phyloP scores from a whole-genome alignment of 2,797 vertebrate genomes.

The Scomberomorus guttatus region DNA sequence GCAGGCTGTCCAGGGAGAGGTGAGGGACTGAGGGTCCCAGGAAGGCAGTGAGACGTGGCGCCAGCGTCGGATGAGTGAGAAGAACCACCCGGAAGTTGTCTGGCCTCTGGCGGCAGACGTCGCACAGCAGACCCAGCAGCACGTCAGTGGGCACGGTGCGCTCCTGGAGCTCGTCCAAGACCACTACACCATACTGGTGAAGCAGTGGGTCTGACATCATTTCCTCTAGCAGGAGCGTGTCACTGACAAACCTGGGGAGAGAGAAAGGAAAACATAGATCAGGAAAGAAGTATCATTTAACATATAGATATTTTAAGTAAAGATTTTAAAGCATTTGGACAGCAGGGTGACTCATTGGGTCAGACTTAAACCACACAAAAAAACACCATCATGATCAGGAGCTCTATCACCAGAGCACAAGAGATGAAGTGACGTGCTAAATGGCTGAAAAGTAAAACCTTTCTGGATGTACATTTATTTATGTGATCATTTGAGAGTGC shows the following conservation, averaged over 20 bases:
- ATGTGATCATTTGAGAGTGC: background rate
- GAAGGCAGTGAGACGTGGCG: slow-evolving; percentile 86
- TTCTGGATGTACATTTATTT: background rate
- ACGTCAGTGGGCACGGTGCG: slow-evolving; percentile 92
- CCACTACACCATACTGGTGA: slow-evolving; percentile 88
- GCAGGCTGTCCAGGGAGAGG: slow-evolving; percentile 77
- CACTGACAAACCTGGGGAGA: slow-evolving; percentile 90
- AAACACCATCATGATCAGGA: background rate
- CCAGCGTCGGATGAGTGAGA: slow-evolving; percentile 85
- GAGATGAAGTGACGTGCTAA: background rate
- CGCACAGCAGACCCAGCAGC: slow-evolving; percentile 92
- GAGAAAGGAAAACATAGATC: background rate
- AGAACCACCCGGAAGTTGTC: slow-evolving; percentile 90
- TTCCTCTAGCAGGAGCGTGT: slow-evolving; percentile 92
- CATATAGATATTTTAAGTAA: background rate
- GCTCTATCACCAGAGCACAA: background rate
- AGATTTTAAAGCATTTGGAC: background rate
- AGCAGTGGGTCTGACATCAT: slow-evolving; percentile 93
- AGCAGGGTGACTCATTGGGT: background rate
- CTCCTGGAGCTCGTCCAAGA: slow-evolving; percentile 95
- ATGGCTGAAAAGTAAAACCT: background rate
- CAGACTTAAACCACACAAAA: no score
- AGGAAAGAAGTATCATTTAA: background rate
- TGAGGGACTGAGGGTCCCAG: slow-evolving; percentile 85
- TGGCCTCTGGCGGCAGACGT: slow-evolving; percentile 88